These are phyloP conservation scores for Chaetops frenatus DNA, from an alignment of 2,113 vertebrate species.

Conservation along the genomic window DNA sequence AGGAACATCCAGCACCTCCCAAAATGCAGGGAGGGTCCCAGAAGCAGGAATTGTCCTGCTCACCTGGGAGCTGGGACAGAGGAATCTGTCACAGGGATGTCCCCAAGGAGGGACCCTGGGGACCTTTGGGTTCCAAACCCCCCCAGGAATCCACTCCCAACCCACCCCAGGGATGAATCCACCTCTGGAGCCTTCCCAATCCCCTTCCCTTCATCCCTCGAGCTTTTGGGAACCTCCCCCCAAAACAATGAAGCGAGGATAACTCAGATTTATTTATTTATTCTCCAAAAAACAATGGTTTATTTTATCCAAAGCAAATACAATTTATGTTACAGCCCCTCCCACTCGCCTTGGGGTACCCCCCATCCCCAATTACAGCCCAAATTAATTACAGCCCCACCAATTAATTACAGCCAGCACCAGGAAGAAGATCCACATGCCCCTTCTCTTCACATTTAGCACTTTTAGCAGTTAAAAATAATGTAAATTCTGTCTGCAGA, in stretches of 20 bases:
- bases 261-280: neutral
- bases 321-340: neutral
- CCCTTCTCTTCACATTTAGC: neutral
- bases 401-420: neutral
- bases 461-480: neutral
- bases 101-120: neutral
- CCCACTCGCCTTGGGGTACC: neutral
- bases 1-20: neutral
- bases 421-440: neutral
- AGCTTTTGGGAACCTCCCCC: neutral
- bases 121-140: neutral
- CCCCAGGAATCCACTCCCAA: accelerated
- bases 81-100: neutral
- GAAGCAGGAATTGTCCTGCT: neutral
- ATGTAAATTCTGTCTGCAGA: neutral
- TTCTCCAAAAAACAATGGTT: neutral
- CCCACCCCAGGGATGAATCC: accelerated
- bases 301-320: conserved; percentile 12
- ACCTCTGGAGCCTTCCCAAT: neutral
- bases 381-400: neutral
- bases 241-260: neutral
- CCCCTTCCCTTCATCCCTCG: neutral
- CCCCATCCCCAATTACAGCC: neutral
- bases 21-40: neutral
- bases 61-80: neutral